Percentiles rank a stretch among this genome's conserved stretches.
These are phyloP conservation scores for Vulpes vulpes DNA, from an alignment of 2,113 vertebrate species.

Conservation along the genomic window DNA sequence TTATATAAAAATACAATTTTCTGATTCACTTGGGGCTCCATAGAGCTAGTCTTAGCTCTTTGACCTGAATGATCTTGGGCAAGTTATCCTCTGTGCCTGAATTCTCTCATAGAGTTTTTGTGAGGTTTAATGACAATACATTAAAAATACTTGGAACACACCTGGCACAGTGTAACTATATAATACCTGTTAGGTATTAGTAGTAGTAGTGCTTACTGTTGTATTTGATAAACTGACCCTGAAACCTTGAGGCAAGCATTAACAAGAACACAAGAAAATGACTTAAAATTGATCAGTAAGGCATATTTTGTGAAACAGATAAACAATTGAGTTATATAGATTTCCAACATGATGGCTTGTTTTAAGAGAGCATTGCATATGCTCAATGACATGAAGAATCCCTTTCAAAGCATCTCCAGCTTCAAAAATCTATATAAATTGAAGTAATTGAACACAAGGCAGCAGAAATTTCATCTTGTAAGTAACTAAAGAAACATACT, in stretches of 20 bases:
- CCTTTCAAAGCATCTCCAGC: not conserved
- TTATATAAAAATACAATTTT: not conserved
- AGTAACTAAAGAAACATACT: slow-evolving; percentile 14
- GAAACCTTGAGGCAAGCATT: not conserved
- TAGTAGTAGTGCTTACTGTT: not conserved
- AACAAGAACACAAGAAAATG: not conserved
- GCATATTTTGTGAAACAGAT: not conserved
- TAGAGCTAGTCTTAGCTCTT: not conserved
- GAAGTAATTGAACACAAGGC: not conserved
- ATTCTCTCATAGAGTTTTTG: not conserved
- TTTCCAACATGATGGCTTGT: not conserved
- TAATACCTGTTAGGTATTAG: not conserved
- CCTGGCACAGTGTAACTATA: not conserved
- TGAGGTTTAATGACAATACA: not conserved
- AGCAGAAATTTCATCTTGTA: slow-evolving; percentile 20
- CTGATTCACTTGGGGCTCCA: not conserved
- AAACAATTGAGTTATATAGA: not conserved
- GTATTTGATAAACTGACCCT: not conserved
- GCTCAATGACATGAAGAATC: not conserved
- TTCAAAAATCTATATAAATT: not conserved
- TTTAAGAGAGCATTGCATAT: not conserved
- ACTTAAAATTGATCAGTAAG: not conserved
- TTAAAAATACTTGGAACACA: not conserved
- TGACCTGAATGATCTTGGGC: not conserved
- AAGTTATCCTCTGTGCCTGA: not conserved